Conservation (phyloP, 2,797 vertebrate species). For the Sternarchorhynchus goeldii region DNA sequence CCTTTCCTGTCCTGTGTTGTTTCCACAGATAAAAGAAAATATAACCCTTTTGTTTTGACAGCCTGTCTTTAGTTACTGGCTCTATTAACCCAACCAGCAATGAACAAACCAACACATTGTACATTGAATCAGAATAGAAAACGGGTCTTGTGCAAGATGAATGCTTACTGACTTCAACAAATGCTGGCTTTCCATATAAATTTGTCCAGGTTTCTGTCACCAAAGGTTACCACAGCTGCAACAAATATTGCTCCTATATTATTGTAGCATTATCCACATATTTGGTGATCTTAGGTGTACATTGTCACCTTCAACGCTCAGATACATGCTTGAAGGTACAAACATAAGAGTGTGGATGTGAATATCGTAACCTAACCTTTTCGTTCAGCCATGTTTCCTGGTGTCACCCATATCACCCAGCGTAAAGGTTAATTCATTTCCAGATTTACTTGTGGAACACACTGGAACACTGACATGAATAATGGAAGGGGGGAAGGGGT, state of each 20-base stretch:
- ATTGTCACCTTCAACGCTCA: background rate
- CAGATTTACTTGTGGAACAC: constrained; percentile 43
- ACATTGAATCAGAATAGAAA: constrained; percentile 29
- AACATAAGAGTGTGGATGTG: constrained; percentile 23
- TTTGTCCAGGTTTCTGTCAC: background rate
- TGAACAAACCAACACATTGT: constrained; percentile 41
- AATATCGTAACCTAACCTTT: constrained; percentile 67
- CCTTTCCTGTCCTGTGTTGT: too few relatives aligned
- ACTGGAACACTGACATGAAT: constrained; percentile 49
- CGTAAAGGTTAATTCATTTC: constrained; percentile 79
- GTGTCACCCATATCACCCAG: constrained; percentile 59
- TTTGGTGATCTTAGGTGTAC: constrained; percentile 16
- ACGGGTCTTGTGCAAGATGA: constrained; percentile 8
- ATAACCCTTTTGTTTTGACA: background rate
- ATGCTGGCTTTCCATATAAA: background rate
- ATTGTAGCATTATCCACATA: background rate
- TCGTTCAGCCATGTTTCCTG: constrained; percentile 62
- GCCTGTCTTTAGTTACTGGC: constrained; percentile 7
- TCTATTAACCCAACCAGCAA: constrained; percentile 20
- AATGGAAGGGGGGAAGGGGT: constrained; percentile 40
- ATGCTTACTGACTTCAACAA: background rate
- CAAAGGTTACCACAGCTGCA: constrained; percentile 20
- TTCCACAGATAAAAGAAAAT: too few relatives aligned
- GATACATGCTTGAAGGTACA: constrained; percentile 1
- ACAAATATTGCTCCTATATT: background rate